phyloP scores from a whole-genome alignment of 2,888 invertebrate genomes.

The Drosophila mercatorum region DNA sequence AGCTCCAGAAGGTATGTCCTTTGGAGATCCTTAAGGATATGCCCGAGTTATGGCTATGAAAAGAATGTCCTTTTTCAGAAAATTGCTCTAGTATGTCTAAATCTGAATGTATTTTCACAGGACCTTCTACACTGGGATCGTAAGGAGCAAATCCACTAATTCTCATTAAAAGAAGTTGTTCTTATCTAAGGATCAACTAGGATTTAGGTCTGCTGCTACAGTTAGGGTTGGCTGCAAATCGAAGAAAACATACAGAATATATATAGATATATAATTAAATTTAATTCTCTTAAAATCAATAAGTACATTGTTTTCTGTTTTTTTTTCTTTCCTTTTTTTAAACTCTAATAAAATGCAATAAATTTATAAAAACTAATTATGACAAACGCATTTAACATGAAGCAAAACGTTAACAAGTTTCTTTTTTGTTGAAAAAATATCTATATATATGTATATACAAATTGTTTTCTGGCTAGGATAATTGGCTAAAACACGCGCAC shows the following conservation, averaged over 20 bases:
- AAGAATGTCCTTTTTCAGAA: not conserved
- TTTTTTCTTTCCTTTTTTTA: conserved; percentile 7
- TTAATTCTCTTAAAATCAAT: conserved; percentile 56
- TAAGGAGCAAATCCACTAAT: too few relatives aligned
- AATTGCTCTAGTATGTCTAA: not conserved
- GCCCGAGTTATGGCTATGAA: not conserved
- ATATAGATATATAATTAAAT: conserved; percentile 43
- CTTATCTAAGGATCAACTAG: not conserved
- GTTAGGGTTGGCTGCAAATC: not conserved
- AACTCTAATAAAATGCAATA: conserved; percentile 65
- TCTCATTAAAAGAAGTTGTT: too few relatives aligned
- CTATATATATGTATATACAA: conserved; percentile 38
- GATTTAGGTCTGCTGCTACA: rapidly evolving
- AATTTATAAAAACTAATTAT: conserved; percentile 46
- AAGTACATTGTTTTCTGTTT: conserved; percentile 47
- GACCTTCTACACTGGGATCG: not conserved
- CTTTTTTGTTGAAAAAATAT: conserved; percentile 35
- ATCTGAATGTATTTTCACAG: not conserved
- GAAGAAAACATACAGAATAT: not conserved
- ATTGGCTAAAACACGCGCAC: conserved; percentile 19
- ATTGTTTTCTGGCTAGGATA: conserved; percentile 34
- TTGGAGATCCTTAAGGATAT: not conserved
- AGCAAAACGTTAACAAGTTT: conserved; percentile 59
- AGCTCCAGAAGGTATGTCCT: not conserved
- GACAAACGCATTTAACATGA: conserved; percentile 50